A percentile compares a stretch with the other conserved stretches of the same genome.
phyloP scores from a whole-genome alignment of 1,140 invertebrate species.

The Rhyzopertha dominica region DNA sequence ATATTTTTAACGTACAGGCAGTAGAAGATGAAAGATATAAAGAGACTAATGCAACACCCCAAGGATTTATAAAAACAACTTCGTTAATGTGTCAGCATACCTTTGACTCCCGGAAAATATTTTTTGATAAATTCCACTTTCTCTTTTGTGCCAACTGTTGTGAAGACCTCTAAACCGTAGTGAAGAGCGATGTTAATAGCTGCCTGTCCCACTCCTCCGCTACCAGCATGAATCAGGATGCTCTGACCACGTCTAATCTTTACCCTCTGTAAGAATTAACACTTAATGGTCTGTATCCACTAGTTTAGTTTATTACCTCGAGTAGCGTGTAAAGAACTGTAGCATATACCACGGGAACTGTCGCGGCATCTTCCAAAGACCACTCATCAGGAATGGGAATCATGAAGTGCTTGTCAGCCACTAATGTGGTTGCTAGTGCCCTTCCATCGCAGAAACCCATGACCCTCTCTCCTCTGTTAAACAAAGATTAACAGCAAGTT shows the following conservation, averaged over 20 bases:
- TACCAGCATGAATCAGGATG: slow-evolving; percentile 69
- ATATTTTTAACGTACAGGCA: too few relatives aligned
- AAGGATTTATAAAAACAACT: too few relatives aligned
- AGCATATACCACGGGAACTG: slow-evolving; percentile 79
- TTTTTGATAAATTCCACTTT: slow-evolving; percentile 61
- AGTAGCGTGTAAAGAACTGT: slow-evolving; percentile 80
- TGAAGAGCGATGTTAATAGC: slow-evolving; percentile 64
- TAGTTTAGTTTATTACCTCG: slow-evolving; percentile 30
- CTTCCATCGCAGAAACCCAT: slow-evolving; percentile 64
- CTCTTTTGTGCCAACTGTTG: slow-evolving; percentile 63
- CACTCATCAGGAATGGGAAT: too few relatives aligned
- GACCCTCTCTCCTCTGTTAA: slow-evolving; percentile 58
- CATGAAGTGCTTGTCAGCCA: slow-evolving; percentile 67
- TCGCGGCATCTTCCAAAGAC: slow-evolving; percentile 78
- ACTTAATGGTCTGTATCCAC: too few relatives aligned
- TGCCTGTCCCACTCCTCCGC: slow-evolving; percentile 72
- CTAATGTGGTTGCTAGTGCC: slow-evolving; percentile 56
- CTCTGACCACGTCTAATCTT: too few relatives aligned
- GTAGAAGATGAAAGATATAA: too few relatives aligned
- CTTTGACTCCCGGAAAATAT: slow-evolving; percentile 9
- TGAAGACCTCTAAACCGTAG: slow-evolving; percentile 61
- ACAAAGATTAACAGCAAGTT: slow-evolving; percentile 5
- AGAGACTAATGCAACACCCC: too few relatives aligned
- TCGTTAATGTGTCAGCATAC: too few relatives aligned
- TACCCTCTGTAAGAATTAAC: too few relatives aligned